Conservation (phyloP, 2,888 invertebrate species). For the Spialia ferax region DNA sequence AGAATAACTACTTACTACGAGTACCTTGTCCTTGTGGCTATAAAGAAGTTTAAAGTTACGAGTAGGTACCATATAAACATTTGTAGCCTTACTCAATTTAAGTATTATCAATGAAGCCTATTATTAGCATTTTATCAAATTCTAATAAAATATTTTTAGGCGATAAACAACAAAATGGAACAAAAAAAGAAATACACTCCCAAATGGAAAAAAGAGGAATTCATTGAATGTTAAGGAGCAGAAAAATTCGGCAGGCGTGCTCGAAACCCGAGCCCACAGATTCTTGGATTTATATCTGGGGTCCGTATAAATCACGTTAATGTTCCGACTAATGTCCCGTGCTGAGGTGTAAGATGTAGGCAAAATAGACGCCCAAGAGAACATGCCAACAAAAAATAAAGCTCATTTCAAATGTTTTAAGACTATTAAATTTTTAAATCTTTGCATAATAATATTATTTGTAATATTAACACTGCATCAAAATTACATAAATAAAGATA, state of each 20-base stretch:
- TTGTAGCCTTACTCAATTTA: no score
- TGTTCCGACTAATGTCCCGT: conserved; percentile 69
- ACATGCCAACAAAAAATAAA: conserved; percentile 42
- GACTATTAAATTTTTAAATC: not conserved
- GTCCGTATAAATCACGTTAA: conserved; percentile 75
- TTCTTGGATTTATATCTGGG: conserved; percentile 69
- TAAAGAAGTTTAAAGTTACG: not conserved
- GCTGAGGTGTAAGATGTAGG: conserved; percentile 65
- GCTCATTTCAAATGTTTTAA: conserved; percentile 25
- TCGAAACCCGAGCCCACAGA: conserved; percentile 57
- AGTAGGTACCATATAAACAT: no score
- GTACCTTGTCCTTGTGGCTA: not conserved
- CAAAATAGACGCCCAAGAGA: conserved; percentile 50
- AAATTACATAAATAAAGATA: no score
- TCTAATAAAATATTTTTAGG: not conserved
- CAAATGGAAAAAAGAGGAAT: conserved; percentile 21
- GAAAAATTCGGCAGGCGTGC: conserved; percentile 67
- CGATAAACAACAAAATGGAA: conserved; percentile 10
- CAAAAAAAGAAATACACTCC: conserved; percentile 16
- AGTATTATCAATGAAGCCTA: no score
- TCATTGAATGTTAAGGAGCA: conserved; percentile 50
- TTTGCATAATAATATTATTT: no score
- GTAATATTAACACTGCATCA: no score
- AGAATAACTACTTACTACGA: not conserved
- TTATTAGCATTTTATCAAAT: no score